Percentiles rank a stretch among this genome's conserved stretches.
Evolutionary conservation across 2,888 invertebrate species (phyloP).

Genomic region (Phlogophora meticulosa): DNA sequence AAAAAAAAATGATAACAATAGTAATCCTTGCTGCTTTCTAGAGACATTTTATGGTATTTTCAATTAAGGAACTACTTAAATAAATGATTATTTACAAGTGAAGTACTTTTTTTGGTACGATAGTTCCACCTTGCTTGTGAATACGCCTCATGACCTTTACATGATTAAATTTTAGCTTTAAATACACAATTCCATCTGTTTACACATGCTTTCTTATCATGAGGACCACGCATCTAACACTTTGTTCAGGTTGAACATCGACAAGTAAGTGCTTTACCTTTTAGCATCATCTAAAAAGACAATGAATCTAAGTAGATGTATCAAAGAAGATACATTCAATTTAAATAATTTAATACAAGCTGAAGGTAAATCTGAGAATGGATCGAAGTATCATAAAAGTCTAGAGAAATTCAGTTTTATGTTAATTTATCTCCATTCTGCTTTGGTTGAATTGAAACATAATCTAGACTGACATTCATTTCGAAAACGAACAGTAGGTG

Average conservation of each 20-base stretch:
- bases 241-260: slow-evolving; percentile 43
- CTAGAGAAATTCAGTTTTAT: slow-evolving; percentile 8
- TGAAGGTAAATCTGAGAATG: not conserved
- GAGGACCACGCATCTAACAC: slow-evolving; percentile 41
- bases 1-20: slow-evolving; percentile 6
- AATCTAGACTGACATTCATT: too few relatives aligned
- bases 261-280: slow-evolving; percentile 42
- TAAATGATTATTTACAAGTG: slow-evolving; percentile 44
- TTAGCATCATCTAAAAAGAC: not conserved
- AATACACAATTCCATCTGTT: slow-evolving; percentile 31
- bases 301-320: too few relatives aligned
- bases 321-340: not conserved
- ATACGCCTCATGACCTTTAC: slow-evolving; percentile 2
- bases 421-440: not conserved
- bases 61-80: slow-evolving; percentile 23
- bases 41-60: slow-evolving; percentile 15
- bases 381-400: not conserved
- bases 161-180: slow-evolving; percentile 11
- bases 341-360: not conserved
- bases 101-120: slow-evolving; percentile 42
- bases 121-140: slow-evolving; percentile 38
- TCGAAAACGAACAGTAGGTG: too few relatives aligned
- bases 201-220: slow-evolving; percentile 37
- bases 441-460: too few relatives aligned
- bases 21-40: slow-evolving; percentile 33